Percentiles rank a stretch among this genome's conserved stretches.
Evolutionary conservation across 2,113 vertebrate genomes (phyloP).

Genomic region (Globicephala melas): DNA sequence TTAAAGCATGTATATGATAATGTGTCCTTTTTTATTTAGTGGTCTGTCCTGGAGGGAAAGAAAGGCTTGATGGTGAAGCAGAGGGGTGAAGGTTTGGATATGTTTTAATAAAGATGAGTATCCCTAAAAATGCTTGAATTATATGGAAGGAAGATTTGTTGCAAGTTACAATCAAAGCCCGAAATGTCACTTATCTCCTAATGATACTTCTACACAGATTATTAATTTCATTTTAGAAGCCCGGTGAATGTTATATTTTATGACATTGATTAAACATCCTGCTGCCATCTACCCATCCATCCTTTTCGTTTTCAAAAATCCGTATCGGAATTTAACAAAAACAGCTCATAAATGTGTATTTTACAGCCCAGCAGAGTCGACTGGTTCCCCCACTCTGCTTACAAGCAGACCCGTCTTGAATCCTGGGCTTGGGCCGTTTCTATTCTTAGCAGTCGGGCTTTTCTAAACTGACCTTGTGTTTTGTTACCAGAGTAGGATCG

Average conservation of each 20-base stretch:
- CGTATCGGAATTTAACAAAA: conserved; percentile 82
- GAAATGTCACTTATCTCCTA: conserved; percentile 88
- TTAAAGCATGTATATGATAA: conserved; percentile 79
- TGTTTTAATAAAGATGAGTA: conserved; percentile 87
- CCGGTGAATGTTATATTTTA: conserved; percentile 90
- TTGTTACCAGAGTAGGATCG: background rate
- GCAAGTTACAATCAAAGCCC: conserved; percentile 88
- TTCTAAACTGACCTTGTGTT: background rate
- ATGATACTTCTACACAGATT: conserved; percentile 90
- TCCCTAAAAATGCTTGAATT: conserved; percentile 83
- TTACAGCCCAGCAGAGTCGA: conserved; percentile 73
- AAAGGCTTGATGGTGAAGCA: conserved; percentile 72
- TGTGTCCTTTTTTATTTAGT: conserved; percentile 80
- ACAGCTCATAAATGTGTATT: conserved; percentile 83
- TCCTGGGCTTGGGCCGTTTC: background rate
- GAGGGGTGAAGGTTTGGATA: conserved; percentile 82
- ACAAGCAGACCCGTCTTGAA: background rate
- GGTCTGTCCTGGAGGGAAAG: conserved; percentile 77
- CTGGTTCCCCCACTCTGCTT: background rate
- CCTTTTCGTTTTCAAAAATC: conserved; percentile 86
- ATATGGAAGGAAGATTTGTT: conserved; percentile 85
- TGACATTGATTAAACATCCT: conserved; percentile 90
- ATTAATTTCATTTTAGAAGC: conserved; percentile 90
- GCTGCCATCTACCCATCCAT: conserved; percentile 81
- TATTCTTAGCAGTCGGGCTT: background rate